Conservation (phyloP, 1,140 invertebrate species). For the Zophobas morio region DNA sequence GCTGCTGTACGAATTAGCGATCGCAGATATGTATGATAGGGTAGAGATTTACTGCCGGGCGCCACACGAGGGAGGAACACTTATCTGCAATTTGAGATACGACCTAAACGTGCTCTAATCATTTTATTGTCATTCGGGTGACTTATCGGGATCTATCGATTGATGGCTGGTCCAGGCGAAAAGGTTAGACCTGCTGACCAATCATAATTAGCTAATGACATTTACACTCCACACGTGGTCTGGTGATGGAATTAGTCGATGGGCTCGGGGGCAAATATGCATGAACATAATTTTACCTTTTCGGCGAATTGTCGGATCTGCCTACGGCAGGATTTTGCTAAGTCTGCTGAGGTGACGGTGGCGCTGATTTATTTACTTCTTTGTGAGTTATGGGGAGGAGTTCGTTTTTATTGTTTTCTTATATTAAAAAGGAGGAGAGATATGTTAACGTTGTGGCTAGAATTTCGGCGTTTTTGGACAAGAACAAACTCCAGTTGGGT, state of each 20-base stretch:
- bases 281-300: slow-evolving; percentile 1
- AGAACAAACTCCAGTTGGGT: no score
- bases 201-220: slow-evolving; percentile 7
- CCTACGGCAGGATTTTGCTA: no score
- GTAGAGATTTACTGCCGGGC: slow-evolving; percentile 38
- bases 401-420: no score
- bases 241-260: no score
- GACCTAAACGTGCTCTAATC: slow-evolving; percentile 27
- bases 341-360: no score
- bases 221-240: background rate
- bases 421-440: no score
- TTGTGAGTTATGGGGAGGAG: no score
- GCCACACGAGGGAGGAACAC: slow-evolving; percentile 25
- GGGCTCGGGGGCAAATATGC: background rate
- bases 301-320: no score
- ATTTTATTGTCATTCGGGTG: slow-evolving; percentile 7
- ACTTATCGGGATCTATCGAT: background rate
- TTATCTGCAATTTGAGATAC: slow-evolving; percentile 45
- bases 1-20: slow-evolving; percentile 41
- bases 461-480: no score
- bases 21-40: slow-evolving; percentile 48
- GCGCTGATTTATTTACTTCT: no score
- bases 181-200: slow-evolving; percentile 3
- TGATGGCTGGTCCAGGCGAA: background rate
- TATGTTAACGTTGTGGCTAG: no score